Base-by-base conservation (phyloP, 2,113 vertebrate genomes). In the Microcebus jonahi region DNA sequence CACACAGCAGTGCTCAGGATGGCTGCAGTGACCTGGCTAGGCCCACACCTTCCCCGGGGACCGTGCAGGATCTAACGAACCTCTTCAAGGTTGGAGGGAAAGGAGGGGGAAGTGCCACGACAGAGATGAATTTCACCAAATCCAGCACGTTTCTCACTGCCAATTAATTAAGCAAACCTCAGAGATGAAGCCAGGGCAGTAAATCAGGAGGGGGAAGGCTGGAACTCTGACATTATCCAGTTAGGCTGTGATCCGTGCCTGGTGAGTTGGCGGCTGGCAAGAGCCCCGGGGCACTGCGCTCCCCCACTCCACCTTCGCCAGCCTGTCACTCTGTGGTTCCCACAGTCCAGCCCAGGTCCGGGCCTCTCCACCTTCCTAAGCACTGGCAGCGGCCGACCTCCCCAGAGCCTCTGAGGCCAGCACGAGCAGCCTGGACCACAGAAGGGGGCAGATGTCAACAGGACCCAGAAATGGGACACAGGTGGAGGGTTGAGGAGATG, bases 91-190 rank as follows among this genome's bases (percentile, higher is more conserved):
- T 3, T 50, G 71, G 31, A 75, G 20, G 42, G 42, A 76, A 68
- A 83, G 31, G 34, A 4, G 2, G 34, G 6, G n/a, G 18, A 55
- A 79, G 57, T 17, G 3, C 1, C 97, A 97, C 0, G 76, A 98
- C 95, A 97, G 88, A 97, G 97, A 98, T 89, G 96, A 97, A 98
- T 91, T 98, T 98, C 97, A 94, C 97, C 94, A 97, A 97, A 98
- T 97, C 97, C 87, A 96, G 96, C 91, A 85, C 63, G 86, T 98
- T 98, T 98, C 98, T 97, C 96, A 97, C 95, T 97, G 90, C 95
- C 97, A 98, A 97, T 98, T 98, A 98, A 98, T 97, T 97, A 97
- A 96, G 95, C 91, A 88, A 96, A 84, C 84, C 82, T 96, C 90
- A 76, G 84, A 76, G 63, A 97, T 94, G 94, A 97, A 89, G 83